Evolutionary conservation across 2,888 invertebrate genomes (phyloP).

Genomic region (Pilophorus perplexus): DNA sequence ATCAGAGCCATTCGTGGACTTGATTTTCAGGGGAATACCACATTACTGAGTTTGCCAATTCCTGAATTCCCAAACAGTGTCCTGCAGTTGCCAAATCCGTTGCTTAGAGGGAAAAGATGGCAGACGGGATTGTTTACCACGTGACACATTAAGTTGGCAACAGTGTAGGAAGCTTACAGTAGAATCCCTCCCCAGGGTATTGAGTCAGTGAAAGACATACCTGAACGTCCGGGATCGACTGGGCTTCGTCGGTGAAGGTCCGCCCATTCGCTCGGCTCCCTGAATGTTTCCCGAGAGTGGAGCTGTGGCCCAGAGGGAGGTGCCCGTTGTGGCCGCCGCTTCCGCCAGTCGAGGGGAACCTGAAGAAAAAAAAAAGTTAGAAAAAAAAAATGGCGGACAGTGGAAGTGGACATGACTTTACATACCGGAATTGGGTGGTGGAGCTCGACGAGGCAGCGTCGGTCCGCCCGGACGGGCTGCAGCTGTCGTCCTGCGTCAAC

Average conservation of each 20-base stretch:
- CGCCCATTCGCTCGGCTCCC: conserved; percentile 64
- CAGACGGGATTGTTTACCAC: too few relatives aligned
- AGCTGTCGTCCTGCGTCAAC: conserved; percentile 55
- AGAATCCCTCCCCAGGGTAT: too few relatives aligned
- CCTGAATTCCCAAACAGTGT: too few relatives aligned
- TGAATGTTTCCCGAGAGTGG: conserved; percentile 13
- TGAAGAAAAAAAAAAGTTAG: too few relatives aligned
- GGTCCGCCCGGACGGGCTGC: conserved; percentile 24
- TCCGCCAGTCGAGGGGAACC: conserved; percentile 14
- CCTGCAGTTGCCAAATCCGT: too few relatives aligned
- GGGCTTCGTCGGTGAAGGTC: conserved; percentile 87
- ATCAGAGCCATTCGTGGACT: too few relatives aligned
- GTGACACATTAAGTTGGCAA: too few relatives aligned
- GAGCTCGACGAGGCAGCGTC: conserved; percentile 31
- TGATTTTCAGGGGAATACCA: too few relatives aligned
- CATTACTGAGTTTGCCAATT: too few relatives aligned
- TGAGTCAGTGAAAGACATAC: too few relatives aligned
- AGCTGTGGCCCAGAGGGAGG: conserved; percentile 24
- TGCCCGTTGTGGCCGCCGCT: conserved; percentile 11
- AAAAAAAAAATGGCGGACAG: neutral
- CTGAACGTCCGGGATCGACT: conserved; percentile 82
- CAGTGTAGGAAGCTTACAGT: too few relatives aligned
- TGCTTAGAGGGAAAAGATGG: too few relatives aligned
- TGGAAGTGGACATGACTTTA: neutral
- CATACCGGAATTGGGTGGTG: conserved; percentile 24